phyloP scores from a whole-genome alignment of 2,113 vertebrate genomes.

The Lophura nycthemera region DNA sequence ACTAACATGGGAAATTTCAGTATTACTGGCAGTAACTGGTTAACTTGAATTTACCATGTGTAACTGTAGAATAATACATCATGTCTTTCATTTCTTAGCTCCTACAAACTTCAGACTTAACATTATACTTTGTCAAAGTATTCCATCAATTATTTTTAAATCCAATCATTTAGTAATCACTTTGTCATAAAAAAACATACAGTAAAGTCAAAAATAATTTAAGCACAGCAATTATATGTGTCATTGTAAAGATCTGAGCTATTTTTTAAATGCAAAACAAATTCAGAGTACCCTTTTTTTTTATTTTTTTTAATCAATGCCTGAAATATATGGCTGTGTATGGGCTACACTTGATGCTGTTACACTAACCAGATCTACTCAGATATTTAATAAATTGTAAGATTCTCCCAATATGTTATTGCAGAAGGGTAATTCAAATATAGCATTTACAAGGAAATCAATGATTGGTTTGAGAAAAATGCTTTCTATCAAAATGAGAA shows the following conservation, averaged over 20 bases:
- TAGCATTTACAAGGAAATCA: constrained; percentile 44
- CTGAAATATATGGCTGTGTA: neutral
- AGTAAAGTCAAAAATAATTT: neutral
- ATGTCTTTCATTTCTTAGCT: neutral
- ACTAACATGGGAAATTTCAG: neutral
- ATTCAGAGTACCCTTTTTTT: neutral
- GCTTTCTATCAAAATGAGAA: constrained; percentile 39
- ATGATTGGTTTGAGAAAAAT: constrained; percentile 9
- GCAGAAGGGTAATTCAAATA: constrained; percentile 1
- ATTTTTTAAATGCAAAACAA: constrained; percentile 12
- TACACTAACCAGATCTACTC: neutral
- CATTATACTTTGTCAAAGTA: neutral
- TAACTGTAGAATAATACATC: neutral
- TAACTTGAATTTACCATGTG: neutral
- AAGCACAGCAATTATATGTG: neutral
- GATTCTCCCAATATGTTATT: constrained; percentile 11
- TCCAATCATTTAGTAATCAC: neutral
- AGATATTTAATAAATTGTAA: neutral
- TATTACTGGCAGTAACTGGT: neutral
- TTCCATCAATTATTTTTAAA: neutral
- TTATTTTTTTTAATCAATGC: neutral
- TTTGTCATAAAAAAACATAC: neutral
- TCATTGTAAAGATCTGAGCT: neutral
- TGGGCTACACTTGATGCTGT: neutral
- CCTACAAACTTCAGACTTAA: neutral